phyloP scores from a whole-genome alignment of 2,888 invertebrate genomes.

The Neoitamus cyanurus region DNA sequence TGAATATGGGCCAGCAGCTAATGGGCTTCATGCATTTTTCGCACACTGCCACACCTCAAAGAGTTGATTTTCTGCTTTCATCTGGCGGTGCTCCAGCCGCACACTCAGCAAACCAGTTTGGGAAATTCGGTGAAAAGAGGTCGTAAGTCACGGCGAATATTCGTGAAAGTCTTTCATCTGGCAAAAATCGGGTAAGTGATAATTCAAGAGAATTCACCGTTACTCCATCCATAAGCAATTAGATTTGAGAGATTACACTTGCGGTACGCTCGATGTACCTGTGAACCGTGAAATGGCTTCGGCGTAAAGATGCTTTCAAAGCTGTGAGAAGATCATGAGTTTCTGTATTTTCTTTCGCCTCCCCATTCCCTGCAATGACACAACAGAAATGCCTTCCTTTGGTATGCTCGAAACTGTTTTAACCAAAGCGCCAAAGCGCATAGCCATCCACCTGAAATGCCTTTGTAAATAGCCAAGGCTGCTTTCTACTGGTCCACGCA shows the following conservation, averaged over 20 bases:
- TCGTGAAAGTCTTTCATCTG: constrained; percentile 30
- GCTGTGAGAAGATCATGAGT: neutral
- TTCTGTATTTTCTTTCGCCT: neutral
- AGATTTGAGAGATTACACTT: neutral
- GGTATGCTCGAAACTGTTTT: neutral
- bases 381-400: neutral
- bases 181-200: neutral
- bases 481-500: neutral
- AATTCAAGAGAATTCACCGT: neutral
- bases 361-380: neutral
- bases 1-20: neutral
- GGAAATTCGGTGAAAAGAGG: neutral
- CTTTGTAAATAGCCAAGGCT: neutral
- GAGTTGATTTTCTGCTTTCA: constrained; percentile 1
- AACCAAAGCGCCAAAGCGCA: neutral
- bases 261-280: neutral
- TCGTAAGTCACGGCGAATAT: constrained; percentile 32
- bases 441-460: neutral
- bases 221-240: neutral
- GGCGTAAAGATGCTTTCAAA: neutral
- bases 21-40: neutral
- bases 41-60: neutral
- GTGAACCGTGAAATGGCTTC: neutral
- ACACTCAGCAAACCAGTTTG: neutral
- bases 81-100: neutral